Evolutionary conservation across 2,888 invertebrate genomes (phyloP), one percentile per base, ranked within the genome.

Genomic region (Cremastinae sp.): DNA sequence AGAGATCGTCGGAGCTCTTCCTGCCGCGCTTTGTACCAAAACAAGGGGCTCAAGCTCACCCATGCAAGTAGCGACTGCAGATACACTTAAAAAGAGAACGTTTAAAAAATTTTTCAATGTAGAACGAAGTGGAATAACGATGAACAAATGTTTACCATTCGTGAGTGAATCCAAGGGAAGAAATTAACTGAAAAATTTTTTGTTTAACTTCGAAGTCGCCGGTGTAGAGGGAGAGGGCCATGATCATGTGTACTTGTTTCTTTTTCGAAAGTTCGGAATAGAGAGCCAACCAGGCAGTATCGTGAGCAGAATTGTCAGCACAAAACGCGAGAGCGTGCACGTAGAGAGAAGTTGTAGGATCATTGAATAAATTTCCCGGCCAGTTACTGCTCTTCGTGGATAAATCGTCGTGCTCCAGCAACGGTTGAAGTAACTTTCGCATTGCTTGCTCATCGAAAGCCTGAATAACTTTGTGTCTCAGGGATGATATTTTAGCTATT

Each of bases 141-240:
- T 65, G 36, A 75, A 61, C 69, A 54, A 77, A 77, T 12, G 28
- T 64, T 78, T 80, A 90, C 90, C 90, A 89, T 80, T 90, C 89
- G 12, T 86, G 84, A 1, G 89, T 86, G 78, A 89, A 90, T 70
- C 88, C 89, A 1, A 88, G 83, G 2, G 83, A 90, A 58, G 87
- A 90, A 76, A 87, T 90, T 75, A 89, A 89, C 74, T 79, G 90
- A 74, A 86, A 87, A 56, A 87, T 87, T 83, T 88, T 91, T 85
- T 84, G 90, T 85, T 87, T 92, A 72, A 90, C 84, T 38, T 86
- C 85, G 53, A 85, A 84, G 1, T 90, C 86, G 8, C 92, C 91
- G 0, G 88, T 89, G 78, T 90, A 91, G 9, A 93, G 84, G 0
- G 91, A 91, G 58, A 91, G 85, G 0, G 92, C 92, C 71, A 92